A percentile compares a stretch with the other conserved stretches of the same genome.
These are phyloP conservation scores for Pollachius pollachius DNA, from an alignment of 2,113 vertebrate species.

Conservation along the genomic window DNA sequence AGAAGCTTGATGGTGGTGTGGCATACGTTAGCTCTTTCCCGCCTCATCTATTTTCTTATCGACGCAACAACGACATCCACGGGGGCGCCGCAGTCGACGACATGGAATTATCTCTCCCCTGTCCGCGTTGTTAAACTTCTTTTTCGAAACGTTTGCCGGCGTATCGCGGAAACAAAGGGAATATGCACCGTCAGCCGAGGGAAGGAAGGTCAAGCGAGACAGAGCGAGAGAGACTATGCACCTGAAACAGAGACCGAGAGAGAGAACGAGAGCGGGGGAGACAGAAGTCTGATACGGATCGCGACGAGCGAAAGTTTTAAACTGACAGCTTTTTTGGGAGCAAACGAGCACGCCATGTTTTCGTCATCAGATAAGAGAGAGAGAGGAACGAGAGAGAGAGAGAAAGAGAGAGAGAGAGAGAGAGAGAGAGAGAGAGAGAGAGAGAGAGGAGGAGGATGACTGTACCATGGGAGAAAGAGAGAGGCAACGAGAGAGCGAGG, in stretches of 20 bases:
- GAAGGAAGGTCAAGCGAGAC: not conserved
- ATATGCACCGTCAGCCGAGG: too few relatives aligned
- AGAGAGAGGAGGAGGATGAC: not conserved
- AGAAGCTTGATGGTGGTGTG: conserved; percentile 42
- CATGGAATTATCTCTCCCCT: not conserved
- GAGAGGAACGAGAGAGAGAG: not conserved
- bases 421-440: not conserved
- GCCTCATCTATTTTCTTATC: not conserved
- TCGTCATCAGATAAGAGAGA: conserved; percentile 11
- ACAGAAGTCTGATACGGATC: not conserved
- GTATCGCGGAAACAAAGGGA: too few relatives aligned
- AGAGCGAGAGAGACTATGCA: not conserved
- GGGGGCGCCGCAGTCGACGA: not conserved
- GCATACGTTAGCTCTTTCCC: conserved; percentile 22
- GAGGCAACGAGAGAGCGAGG: not conserved
- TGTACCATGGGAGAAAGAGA: not conserved
- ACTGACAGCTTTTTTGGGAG: too few relatives aligned
- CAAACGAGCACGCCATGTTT: too few relatives aligned
- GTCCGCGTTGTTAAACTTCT: not conserved
- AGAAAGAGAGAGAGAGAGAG: not conserved
- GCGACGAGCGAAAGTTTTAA: too few relatives aligned
- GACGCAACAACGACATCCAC: not conserved
- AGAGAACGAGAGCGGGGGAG: not conserved
- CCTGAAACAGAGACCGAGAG: not conserved
- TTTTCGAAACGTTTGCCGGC: too few relatives aligned